These are phyloP conservation scores for Python bivittatus DNA, from an alignment of 2,113 vertebrate species.

Conservation along the genomic window DNA sequence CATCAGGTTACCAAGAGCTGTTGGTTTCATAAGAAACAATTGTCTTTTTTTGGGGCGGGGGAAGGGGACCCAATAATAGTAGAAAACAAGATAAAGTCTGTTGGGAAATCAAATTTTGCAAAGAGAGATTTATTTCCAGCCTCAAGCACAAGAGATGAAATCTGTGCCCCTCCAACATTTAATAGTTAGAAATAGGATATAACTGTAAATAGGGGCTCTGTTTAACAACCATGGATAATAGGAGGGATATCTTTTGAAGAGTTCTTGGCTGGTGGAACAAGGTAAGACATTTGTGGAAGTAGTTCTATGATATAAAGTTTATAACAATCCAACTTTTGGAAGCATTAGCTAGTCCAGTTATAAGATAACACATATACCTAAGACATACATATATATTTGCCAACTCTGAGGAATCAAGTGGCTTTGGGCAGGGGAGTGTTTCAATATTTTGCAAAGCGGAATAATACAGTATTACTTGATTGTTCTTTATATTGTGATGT, in stretches of 20 bases:
- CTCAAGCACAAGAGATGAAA: neutral
- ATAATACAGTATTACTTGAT: neutral
- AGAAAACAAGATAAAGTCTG: neutral
- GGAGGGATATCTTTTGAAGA: neutral
- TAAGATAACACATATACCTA: no score
- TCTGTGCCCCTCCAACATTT: neutral
- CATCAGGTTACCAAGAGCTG: neutral
- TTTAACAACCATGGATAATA: neutral
- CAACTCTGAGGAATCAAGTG: neutral
- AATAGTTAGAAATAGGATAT: neutral
- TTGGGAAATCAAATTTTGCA: neutral
- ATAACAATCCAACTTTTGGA: neutral
- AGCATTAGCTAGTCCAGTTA: no score
- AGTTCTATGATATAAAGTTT: neutral
- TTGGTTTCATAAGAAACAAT: neutral
- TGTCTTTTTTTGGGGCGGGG: neutral
- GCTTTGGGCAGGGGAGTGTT: no score
- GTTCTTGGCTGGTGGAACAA: neutral
- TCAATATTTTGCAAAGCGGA: neutral
- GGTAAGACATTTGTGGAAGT: neutral
- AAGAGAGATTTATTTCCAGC: neutral
- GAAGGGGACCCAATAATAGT: neutral
- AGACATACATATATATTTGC: neutral
- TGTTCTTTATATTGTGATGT: neutral
- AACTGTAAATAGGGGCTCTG: neutral